Base-by-base conservation (phyloP, 2,888 invertebrate species). In the Tupiocoris notatus region DNA sequence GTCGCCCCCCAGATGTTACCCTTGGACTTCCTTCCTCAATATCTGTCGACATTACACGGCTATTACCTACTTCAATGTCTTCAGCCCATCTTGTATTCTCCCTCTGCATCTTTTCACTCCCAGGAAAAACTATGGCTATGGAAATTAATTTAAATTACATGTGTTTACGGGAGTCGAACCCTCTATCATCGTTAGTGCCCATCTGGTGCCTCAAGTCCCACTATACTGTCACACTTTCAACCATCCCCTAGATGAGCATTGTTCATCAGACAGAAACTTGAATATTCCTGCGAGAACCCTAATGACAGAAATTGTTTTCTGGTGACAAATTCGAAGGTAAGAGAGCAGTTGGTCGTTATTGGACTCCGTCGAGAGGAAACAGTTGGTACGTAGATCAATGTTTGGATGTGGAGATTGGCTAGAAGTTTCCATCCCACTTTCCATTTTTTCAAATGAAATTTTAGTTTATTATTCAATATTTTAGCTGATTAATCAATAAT, bases 101-200 rank as follows among this genome's bases (percentile, higher is more conserved):
- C 1, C 64, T 25, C 23, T 62, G 23, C 17, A n/a, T n/a, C 63
- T 1, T 2, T 22, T 12, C 6, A 23, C 63, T 22, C 21, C 22
- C 9, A 56, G 23, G 39, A 67, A 67, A 67, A 39, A 54, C 22
- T 20, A 22, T 2, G 39, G 67, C 23, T 67, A 67, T 67, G 67
- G 67, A 67, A 67, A 67, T 67, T 67, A 67, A 54, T 67, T 67
- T 57, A 67, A 67, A 67, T 67, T 67, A 67, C 67, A 67, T 56
- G 22, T 67, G 67, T 57, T 57, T 56, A 22, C 22, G 57, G 21
- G 57, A 57, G 67, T 7, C 21, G 23, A 67, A 57, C 67, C 67
- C 56, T 54, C 22, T 56, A 67, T 67, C 67, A 67, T 67, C 67
- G 67, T 67, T 67, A 67, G 67, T n/a, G 67, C 57, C 54, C 67